Evolutionary conservation across 2,797 vertebrate species (phyloP).

Genomic region (Dromococcyx pavoninus): DNA sequence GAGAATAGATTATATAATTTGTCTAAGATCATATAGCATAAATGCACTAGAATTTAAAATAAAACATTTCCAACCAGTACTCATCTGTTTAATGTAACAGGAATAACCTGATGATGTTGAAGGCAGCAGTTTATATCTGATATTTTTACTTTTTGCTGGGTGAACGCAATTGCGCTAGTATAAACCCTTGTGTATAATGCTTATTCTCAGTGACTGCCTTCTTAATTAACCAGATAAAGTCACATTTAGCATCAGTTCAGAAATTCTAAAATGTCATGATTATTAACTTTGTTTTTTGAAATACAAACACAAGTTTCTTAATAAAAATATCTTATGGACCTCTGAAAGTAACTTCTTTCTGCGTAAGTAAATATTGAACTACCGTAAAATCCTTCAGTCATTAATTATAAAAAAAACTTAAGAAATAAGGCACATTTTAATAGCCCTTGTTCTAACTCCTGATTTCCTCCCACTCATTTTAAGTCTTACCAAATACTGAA

Average conservation of each 20-base stretch:
- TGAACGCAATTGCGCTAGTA: neutral
- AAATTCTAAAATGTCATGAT: neutral
- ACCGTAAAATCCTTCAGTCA: neutral
- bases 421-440: neutral
- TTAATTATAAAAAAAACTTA: neutral
- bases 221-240: neutral
- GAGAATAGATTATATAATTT: neutral
- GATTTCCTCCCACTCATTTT: neutral
- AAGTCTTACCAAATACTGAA: neutral
- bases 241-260: neutral
- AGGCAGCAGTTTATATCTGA: neutral
- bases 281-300: neutral
- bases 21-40: neutral
- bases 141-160: neutral
- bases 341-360: neutral
- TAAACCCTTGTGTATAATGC: neutral
- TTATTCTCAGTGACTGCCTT: neutral
- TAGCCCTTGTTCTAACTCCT: neutral
- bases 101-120: neutral
- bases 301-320: neutral
- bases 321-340: neutral
- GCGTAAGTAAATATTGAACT: neutral
- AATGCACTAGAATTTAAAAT: neutral
- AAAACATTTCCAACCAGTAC: neutral
- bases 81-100: neutral